A percentile compares a stretch with the other conserved stretches of the same genome.
phyloP scores from a whole-genome alignment of 1,140 invertebrate genomes.

The Brachionus paranguensis region DNA sequence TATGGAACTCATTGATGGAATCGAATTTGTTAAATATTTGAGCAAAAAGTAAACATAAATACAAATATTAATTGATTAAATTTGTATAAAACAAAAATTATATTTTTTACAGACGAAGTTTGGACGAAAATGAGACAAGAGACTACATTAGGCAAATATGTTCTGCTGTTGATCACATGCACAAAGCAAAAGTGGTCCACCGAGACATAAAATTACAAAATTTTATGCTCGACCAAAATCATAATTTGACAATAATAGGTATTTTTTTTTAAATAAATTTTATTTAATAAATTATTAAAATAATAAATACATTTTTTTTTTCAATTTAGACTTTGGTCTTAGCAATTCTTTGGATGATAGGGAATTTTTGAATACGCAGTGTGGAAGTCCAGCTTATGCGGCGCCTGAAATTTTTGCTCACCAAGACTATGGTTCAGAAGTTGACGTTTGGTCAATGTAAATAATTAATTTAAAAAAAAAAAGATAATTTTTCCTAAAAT shows the following conservation, averaged over 20 bases:
- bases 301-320: not conserved
- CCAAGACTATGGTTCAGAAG: constrained; percentile 35
- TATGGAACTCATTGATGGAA: constrained; percentile 48
- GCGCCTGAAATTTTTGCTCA: constrained; percentile 41
- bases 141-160: constrained; percentile 90
- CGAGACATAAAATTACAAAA: constrained; percentile 75
- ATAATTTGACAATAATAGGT: constrained; percentile 26
- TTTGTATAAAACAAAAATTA: not conserved
- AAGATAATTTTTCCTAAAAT: not conserved
- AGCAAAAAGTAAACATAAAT: constrained; percentile 32
- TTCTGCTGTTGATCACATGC: constrained; percentile 88
- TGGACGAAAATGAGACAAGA: constrained; percentile 74
- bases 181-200: constrained; percentile 84
- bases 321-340: constrained; percentile 33
- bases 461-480: not conserved
- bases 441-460: constrained; percentile 36
- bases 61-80: not conserved
- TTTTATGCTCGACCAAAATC: constrained; percentile 40
- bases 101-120: constrained; percentile 32
- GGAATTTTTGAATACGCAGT: constrained; percentile 38
- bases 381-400: constrained; percentile 38
- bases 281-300: not conserved
- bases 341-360: constrained; percentile 40
- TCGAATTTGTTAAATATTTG: constrained; percentile 43
- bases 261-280: not conserved